Evolutionary conservation across 1,140 invertebrate species (phyloP).

Genomic region (Tetragnatha versicolor): DNA sequence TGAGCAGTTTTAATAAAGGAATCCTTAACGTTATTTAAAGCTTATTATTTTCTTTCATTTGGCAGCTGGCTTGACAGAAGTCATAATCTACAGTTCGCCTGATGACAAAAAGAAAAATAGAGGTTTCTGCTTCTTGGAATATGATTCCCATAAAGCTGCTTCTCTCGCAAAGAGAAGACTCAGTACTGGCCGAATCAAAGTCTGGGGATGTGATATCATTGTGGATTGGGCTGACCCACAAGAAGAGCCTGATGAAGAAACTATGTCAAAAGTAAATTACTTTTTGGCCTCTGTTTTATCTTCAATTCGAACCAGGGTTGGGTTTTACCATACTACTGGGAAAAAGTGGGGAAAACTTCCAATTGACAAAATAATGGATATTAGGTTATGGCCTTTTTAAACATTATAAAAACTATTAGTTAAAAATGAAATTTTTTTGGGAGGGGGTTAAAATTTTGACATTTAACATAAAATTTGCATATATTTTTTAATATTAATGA

Average conservation of each 20-base stretch:
- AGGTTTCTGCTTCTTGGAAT: conserved; percentile 99
- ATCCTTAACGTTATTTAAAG: background rate
- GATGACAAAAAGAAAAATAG: conserved; percentile 99
- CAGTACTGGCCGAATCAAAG: conserved; percentile 89
- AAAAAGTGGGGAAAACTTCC: no score
- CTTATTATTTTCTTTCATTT: conserved; percentile 63
- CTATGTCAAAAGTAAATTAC: conserved; percentile 90
- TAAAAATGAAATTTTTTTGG: no score
- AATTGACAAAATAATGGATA: no score
- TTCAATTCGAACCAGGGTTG: no score
- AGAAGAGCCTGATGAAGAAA: conserved; percentile 98
- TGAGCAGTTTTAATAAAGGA: no score
- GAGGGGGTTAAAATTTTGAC: no score
- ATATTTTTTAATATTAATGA: no score
- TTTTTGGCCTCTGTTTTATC: no score
- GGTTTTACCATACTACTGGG: no score
- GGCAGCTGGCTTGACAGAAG: conserved; percentile 94
- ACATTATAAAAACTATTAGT: no score
- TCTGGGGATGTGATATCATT: conserved; percentile 99
- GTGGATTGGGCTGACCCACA: conserved; percentile 99
- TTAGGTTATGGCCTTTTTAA: no score
- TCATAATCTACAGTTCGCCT: conserved; percentile 99
- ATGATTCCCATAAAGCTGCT: conserved; percentile 98
- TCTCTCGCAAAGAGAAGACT: conserved; percentile 95
- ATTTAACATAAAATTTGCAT: no score